phyloP scores from a whole-genome alignment of 1,140 invertebrate genomes.

The Bacillus rossius region DNA sequence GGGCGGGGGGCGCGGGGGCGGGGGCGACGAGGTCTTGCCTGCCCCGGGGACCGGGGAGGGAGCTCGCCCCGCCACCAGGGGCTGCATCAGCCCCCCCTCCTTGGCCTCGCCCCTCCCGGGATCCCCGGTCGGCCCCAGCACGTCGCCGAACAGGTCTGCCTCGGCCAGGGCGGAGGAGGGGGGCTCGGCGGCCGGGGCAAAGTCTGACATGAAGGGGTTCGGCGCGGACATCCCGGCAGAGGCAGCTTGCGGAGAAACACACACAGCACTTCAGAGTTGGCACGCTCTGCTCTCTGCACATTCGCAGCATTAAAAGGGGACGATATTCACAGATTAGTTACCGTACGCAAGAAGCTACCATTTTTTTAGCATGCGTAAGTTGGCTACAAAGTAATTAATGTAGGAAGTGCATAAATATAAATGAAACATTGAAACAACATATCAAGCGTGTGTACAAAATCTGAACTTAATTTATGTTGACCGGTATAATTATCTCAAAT shows the following conservation, averaged over 20 bases:
- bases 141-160: conserved; percentile 21
- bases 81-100: not conserved
- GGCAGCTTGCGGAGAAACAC: conserved; percentile 35
- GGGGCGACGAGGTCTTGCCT: conserved; percentile 23
- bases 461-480: too few relatives aligned
- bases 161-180: conserved; percentile 27
- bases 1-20: conserved; percentile 28
- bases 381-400: too few relatives aligned
- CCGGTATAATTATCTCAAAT: too few relatives aligned
- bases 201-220: conserved; percentile 32
- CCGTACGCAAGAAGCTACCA: too few relatives aligned
- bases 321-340: too few relatives aligned
- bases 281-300: too few relatives aligned
- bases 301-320: too few relatives aligned
- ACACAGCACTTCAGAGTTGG: conserved; percentile 3
- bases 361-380: too few relatives aligned
- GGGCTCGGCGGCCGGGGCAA: conserved; percentile 37
- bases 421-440: too few relatives aligned
- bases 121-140: conserved; percentile 24
- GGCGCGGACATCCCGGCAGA: conserved; percentile 29
- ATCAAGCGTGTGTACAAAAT: too few relatives aligned
- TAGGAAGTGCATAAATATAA: too few relatives aligned
- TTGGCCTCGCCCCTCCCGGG: conserved; percentile 23
- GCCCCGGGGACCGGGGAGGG: conserved; percentile 10
- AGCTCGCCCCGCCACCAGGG: conserved; percentile 2